Evolutionary conservation across 2,113 vertebrate genomes (phyloP), one percentile per base, ranked within the genome.

Genomic region (Orcinus orca): DNA sequence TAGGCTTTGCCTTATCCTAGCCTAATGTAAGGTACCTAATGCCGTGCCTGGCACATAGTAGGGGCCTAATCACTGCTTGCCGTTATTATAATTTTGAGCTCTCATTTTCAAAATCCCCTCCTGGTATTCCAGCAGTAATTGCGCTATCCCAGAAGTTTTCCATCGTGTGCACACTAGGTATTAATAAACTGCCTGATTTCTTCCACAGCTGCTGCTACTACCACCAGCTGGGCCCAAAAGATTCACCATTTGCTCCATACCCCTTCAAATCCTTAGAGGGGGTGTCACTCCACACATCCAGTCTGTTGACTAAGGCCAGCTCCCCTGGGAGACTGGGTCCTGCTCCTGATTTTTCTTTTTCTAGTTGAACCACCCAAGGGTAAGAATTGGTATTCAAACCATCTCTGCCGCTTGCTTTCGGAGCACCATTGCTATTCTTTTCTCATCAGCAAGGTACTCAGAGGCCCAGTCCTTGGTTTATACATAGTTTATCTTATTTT

Each of bases 181-280:
- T 92, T 82, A 93, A 60, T 94, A 90, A 95, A 86, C 50, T 76
- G 10, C 70, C 38, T 83, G 38, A 93, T 73, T 88, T 90, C 70
- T 93, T 95, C 44, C 7, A 77, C 3, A 65, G 26, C 18, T 96
- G 17, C 41, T 86, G 44, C 47, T 31, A 63, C n/a, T 67, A 55
- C 23, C 25, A 63, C 41, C 31, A 73, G 31, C 36, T n/a, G 8
- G 53, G 63, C 21, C 47, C 44, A n/a, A 55, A 20, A 62, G 15
- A 20, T 74, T 85, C 25, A 76, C 53, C 26, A 53, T 92, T 92
- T 70, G 80, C 47, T 97, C 36, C 50, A 65, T 76, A 71, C 23
- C 17, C 14, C 62, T 85, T 89, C 80, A 79, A 8, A 81, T 58
- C 23, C 68, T 89, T 81, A 93, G 71, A 82, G 70, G 23, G 2